These are phyloP conservation scores for Pantherophis vulpinus DNA, from an alignment of 2,797 vertebrate genomes.

Conservation along the genomic window DNA sequence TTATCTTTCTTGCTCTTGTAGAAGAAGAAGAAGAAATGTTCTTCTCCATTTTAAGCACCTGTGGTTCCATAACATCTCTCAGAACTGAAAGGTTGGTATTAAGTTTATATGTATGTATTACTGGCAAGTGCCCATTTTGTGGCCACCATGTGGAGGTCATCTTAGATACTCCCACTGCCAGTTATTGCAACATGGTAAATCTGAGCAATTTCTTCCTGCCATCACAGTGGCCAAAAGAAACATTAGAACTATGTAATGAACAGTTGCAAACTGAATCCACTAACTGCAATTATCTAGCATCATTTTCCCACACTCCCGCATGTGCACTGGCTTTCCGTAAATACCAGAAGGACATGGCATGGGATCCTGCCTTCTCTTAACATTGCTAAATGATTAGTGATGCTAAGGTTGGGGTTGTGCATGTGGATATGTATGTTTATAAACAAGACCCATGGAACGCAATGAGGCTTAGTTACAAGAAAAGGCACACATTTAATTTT, in stretches of 20 bases:
- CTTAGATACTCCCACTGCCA: neutral
- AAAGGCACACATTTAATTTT: neutral
- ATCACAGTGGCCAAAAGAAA: neutral
- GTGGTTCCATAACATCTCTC: slow-evolving; percentile 69
- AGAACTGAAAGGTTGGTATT: slow-evolving; percentile 75
- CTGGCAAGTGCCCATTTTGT: neutral
- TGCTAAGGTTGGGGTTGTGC: neutral
- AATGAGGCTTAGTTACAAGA: neutral
- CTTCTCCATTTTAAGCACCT: slow-evolving; percentile 70
- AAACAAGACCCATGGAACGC: neutral
- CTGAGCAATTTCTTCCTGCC: neutral
- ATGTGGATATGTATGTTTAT: neutral
- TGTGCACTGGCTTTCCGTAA: neutral
- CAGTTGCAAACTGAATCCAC: neutral
- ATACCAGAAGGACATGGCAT: neutral
- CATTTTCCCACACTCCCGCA: neutral
- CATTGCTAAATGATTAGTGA: neutral
- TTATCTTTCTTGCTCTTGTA: slow-evolving; percentile 30
- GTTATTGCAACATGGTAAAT: neutral
- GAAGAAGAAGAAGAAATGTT: slow-evolving; percentile 75
- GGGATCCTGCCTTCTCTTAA: neutral
- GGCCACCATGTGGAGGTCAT: neutral
- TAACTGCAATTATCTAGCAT: neutral
- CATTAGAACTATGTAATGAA: neutral
- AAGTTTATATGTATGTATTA: slow-evolving; percentile 7